Evolutionary conservation across 2,888 invertebrate species (phyloP), one percentile per base, ranked within the genome.

Genomic region (Artemia sp.): DNA sequence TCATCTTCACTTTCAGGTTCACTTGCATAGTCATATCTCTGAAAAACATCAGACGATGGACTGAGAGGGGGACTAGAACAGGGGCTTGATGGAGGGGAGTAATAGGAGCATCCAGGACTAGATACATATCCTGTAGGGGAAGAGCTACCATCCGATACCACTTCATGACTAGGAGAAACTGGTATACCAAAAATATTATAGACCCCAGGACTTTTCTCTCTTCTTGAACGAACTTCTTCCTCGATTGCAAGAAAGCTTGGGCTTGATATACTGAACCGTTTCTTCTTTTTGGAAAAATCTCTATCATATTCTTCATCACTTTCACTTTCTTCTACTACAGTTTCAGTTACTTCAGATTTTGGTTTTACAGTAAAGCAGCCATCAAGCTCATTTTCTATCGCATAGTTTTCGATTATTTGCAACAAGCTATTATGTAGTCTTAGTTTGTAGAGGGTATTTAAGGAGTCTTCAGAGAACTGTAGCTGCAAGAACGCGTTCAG

Each of bases 231-330:
- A 19, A 58, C 24, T 11, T 58, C 64, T 58, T 58, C 58, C 11
- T 58, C 64, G 64, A 58, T 58, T 19, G 64, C 64, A n/a, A 19
- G 64, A 58, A 19, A 58, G 64, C 64, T 58, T 24, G 64, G 64
- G 64, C 64, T 58, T n/a, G 64, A 58, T 19, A 58, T 58, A n/a
- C 64, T 58, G 64, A 58, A 58, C 14, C 8, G 24, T 58, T 58
- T 58, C 24, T 58, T 24, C 10, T 58, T 58, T 58, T 58, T 58
- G 14, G 12, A 58, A 8, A 58, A n/a, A 9, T n/a, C 24, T 9
- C 14, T n/a, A 58, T 19, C 14, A n/a, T 58, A n/a, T 10, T 9
- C 24, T n/a, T 58, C 64, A 10, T 11, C 24, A 58, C 11, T 58
- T 58, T 58, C 64, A 10, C 24, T 24, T n/a, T 58, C 64, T 8